Base-by-base conservation (phyloP, 2,113 vertebrate genomes). In the Pteronura brasiliensis region DNA sequence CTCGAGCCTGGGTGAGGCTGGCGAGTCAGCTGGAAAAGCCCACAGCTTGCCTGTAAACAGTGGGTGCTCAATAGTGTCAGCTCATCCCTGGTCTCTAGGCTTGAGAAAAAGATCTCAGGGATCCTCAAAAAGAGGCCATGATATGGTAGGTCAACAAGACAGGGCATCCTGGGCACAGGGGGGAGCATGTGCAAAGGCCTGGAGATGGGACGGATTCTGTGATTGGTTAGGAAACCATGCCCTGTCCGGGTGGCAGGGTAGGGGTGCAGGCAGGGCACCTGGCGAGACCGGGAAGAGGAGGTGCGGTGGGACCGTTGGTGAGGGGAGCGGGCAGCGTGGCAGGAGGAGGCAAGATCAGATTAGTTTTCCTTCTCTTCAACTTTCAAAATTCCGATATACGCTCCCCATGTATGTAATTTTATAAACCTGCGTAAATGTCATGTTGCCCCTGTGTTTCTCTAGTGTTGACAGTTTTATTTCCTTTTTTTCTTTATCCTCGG, bases 1-100 rank as follows among this genome's bases (percentile, higher is more conserved):
- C 27, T 36, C 25, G 1, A n/a, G 67, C 10, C 55, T 4, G 34
- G 0, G 4, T 0, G 3, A 7, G 6, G 71, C 52, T 1, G 1
- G 25, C 0, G 1, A 34, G 55, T 21, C 42, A 0, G 2, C 55
- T 44, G 3, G 6, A 18, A 2, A 31, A 25, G 39, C 44, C 72
- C 7, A 7, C 4, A 15, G 3, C 39, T 4, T 12, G 36, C 42
- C 13, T 49, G 65, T 52, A 80, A 3, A 31, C 34, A n/a, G 67
- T 0, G 21, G 61, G 42, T 0, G 7, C 80, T 80, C 29, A 25
- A 27, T n/a, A 1, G 7, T 7, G 7, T 42, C 74, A 36, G 69
- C 65, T 63, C 6, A 0, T 12, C 15, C 44, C 7, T 25, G 12
- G 36, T 3, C 67, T 65, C 23, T 27, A 86, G 44, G 39, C 34